A percentile compares a stretch with the other conserved stretches of the same genome.
Evolutionary conservation across 2,888 invertebrate species (phyloP).

Genomic region (Polymixis lichenea): DNA sequence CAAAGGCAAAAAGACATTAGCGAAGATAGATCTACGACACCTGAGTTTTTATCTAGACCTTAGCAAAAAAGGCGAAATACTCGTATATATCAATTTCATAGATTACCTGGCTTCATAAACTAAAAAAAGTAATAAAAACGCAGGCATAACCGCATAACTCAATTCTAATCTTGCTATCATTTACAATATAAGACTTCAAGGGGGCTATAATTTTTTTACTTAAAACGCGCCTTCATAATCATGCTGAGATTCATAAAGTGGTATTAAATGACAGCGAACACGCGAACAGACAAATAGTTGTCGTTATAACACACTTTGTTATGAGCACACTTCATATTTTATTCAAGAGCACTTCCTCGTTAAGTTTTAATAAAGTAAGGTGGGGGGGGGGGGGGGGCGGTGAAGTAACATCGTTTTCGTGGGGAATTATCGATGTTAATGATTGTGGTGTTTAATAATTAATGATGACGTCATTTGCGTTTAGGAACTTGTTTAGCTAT

Average conservation of each 20-base stretch:
- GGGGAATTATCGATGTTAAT: conserved; percentile 43
- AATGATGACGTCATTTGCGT: conserved; percentile 27
- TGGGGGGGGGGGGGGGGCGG: too few relatives aligned
- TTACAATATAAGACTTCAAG: conserved; percentile 52
- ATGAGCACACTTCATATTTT: conserved; percentile 57
- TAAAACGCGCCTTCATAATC: conserved; percentile 54
- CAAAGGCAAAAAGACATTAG: conserved; percentile 57
- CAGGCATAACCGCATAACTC: conserved; percentile 52
- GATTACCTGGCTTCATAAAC: conserved; percentile 58
- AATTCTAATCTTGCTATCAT: conserved; percentile 46
- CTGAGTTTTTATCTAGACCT: conserved; percentile 58
- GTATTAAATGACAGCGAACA: conserved; percentile 66
- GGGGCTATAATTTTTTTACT: conserved; percentile 56
- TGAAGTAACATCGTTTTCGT: conserved; percentile 43
- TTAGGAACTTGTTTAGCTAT: neutral
- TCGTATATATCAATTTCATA: conserved; percentile 58
- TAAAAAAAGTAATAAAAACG: conserved; percentile 59
- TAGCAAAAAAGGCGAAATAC: conserved; percentile 36
- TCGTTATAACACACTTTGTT: conserved; percentile 60
- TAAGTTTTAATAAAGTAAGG: conserved; percentile 49
- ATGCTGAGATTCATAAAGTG: conserved; percentile 60
- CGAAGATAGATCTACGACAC: conserved; percentile 58
- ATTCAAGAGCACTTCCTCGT: conserved; percentile 55
- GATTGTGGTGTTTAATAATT: conserved; percentile 43
- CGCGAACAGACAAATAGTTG: conserved; percentile 69